A percentile compares a stretch with the other conserved stretches of the same genome.
These are phyloP conservation scores for Peromyscus attwateri DNA, from an alignment of 2,797 vertebrate species.

Conservation along the genomic window DNA sequence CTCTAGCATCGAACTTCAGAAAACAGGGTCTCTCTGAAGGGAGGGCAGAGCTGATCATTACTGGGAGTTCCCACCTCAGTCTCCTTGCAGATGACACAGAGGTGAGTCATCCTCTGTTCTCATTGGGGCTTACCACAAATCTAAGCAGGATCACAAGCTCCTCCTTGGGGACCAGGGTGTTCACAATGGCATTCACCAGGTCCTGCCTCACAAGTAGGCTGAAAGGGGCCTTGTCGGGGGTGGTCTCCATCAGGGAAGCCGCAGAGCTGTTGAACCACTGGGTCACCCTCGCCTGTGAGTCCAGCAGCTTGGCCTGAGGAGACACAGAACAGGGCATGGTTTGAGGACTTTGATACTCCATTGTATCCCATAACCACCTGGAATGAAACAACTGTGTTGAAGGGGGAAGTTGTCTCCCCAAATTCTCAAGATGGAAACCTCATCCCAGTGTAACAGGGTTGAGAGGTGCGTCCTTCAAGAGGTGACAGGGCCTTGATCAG, in stretches of 20 bases:
- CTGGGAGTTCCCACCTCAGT: not conserved
- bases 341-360: not conserved
- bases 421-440: not conserved
- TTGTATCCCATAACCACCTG: not conserved
- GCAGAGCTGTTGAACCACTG: constrained; percentile 30
- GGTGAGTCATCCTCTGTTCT: not conserved
- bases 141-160: constrained; percentile 53
- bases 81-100: not conserved
- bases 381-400: not conserved
- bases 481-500: too few species aligned
- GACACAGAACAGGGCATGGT: constrained; percentile 2
- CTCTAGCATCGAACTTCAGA: not conserved
- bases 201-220: constrained; percentile 64
- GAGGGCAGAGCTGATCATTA: not conserved
- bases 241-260: not conserved
- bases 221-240: not conserved
- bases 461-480: not conserved
- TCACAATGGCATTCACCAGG: not conserved
- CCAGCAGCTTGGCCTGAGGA: constrained; percentile 75
- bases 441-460: not conserved
- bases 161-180: constrained; percentile 3
- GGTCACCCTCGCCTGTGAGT: constrained; percentile 42
- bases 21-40: not conserved
- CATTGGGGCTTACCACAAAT: constrained; percentile 63
- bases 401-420: not conserved